Evolutionary conservation across 2,113 vertebrate species (phyloP), one percentile per base, ranked within the genome.

Genomic region (Nymphicus hollandicus): DNA sequence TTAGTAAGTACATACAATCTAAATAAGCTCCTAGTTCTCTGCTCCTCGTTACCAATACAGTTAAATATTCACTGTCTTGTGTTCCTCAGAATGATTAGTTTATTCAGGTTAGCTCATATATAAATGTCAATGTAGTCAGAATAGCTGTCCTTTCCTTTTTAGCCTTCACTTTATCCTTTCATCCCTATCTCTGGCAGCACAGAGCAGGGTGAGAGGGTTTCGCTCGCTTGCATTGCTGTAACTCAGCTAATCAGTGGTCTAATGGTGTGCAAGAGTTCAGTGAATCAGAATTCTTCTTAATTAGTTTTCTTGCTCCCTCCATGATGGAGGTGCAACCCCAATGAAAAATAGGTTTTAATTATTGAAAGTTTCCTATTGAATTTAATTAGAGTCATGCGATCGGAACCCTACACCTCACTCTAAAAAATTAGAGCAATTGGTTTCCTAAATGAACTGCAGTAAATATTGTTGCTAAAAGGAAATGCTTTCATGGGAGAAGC

Each of bases 261-360:
- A 86, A 77, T 52, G 25, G 33, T 11, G 44, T 39, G 50, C 33
- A 53, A 61, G 66, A 86, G 61, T 31, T 76, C 84, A 86, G 72
- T 89, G 92, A 64, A 50, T 85, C 70, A 66, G 82, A 83, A 70
- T 83, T 55, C 49, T 23, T 77, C 77, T 64, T 79, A 61, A 94
- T 89, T 71, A 93, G 63, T 79, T 95, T 69, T 27, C 39, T 56
- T 29, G 17, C 43, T 84, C 47, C 50, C 76, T 82, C 52, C 17
- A 22, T 24, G 14, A 68, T 9, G 63, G 58, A 60, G 66, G 69
- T 29, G 24, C 50, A 73, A 13, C 74, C 83, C 86, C 61, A 46
- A 60, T 82, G 78, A 89, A 88, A 66, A 56, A 61, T 68, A 66
- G 89, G 50, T 41, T 76, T 91, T 96, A 85, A 81, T 86, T 92